Evolutionary conservation across 2,113 vertebrate species (phyloP).

Genomic region (Hystrix brachyura): DNA sequence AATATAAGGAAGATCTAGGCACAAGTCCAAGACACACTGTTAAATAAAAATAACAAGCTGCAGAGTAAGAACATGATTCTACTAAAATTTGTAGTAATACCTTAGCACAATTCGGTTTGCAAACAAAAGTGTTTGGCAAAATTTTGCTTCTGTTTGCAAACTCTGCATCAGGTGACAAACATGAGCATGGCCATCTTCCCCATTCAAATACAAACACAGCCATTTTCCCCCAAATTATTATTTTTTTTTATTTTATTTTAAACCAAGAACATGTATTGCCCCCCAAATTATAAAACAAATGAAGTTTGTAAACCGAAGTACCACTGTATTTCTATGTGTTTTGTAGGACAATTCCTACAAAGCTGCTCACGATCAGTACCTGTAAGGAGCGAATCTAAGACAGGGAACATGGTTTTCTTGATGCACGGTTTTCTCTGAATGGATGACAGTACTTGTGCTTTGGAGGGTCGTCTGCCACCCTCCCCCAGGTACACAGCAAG

Average conservation of each 20-base stretch:
- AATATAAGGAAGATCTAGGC: background rate
- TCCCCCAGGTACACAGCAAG: background rate
- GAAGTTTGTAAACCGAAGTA: background rate
- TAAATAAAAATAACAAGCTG: background rate
- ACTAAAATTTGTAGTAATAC: background rate
- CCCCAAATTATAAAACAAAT: background rate
- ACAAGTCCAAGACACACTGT: background rate
- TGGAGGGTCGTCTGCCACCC: background rate
- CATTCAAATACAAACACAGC: too few species aligned
- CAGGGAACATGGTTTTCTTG: background rate
- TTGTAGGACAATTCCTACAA: background rate
- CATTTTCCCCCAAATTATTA: background rate
- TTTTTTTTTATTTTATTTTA: too few species aligned
- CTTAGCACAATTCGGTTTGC: background rate
- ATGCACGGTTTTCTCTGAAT: background rate
- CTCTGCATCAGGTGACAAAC: background rate
- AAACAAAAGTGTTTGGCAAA: too few species aligned
- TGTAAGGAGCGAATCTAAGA: background rate
- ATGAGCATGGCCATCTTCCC: background rate
- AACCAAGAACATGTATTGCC: too few species aligned
- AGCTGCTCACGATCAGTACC: background rate
- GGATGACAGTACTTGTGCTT: background rate
- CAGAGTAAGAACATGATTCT: background rate
- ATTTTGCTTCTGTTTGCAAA: background rate
- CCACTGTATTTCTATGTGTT: background rate